These are phyloP conservation scores for Cygnus olor DNA, from an alignment of 2,797 vertebrate species.

Conservation along the genomic window DNA sequence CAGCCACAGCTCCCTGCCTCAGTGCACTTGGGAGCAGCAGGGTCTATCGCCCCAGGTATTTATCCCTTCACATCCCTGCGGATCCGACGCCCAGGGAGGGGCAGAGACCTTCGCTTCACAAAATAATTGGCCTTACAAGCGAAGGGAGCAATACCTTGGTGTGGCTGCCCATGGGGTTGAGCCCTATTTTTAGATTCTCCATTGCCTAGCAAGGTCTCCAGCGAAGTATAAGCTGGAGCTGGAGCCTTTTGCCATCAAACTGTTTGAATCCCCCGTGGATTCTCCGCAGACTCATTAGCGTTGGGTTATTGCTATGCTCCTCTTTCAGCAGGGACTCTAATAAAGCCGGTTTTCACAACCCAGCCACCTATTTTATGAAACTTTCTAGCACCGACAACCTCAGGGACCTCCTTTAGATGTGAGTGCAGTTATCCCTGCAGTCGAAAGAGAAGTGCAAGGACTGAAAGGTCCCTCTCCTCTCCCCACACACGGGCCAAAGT, in stretches of 20 bases:
- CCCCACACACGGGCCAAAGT: neutral
- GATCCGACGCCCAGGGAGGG: neutral
- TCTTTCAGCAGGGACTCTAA: constrained; percentile 45
- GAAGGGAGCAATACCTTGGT: neutral
- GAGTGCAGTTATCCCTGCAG: neutral
- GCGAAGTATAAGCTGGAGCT: neutral
- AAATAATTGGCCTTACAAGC: neutral
- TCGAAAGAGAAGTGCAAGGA: neutral
- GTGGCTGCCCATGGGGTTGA: neutral
- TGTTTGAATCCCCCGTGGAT: neutral
- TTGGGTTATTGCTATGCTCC: constrained; percentile 37
- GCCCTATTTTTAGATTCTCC: neutral
- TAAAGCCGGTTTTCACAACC: constrained; percentile 3
- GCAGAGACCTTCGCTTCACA: neutral
- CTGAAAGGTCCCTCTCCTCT: neutral
- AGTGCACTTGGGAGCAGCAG: neutral
- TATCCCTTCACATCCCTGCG: neutral
- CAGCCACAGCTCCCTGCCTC: neutral
- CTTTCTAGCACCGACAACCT: constrained; percentile 1
- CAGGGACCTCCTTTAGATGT: constrained; percentile 9
- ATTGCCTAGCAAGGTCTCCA: neutral
- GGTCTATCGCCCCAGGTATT: neutral
- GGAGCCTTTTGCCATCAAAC: constrained; percentile 8
- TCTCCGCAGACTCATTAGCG: constrained; percentile 24
- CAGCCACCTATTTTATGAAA: constrained; percentile 29